These are phyloP conservation scores for Ispidina picta DNA, from an alignment of 2,797 vertebrate genomes.

Conservation along the genomic window DNA sequence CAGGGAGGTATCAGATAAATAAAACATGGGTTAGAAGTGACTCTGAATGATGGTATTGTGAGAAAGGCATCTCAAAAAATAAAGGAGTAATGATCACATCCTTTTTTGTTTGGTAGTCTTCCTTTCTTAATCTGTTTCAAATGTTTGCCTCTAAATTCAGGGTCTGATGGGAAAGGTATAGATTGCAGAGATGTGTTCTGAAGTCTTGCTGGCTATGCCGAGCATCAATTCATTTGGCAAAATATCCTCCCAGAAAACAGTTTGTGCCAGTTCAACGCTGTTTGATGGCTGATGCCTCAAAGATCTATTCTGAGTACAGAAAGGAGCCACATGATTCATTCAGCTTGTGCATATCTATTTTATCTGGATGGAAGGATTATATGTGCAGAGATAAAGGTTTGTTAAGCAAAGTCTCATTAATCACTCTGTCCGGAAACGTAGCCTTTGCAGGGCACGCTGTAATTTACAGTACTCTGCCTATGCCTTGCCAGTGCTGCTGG, in stretches of 20 bases:
- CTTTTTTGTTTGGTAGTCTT: neutral
- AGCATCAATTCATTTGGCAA: slow-evolving; percentile 44
- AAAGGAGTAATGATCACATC: neutral
- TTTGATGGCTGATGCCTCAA: slow-evolving; percentile 57
- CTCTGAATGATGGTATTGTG: slow-evolving; percentile 42
- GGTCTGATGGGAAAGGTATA: neutral
- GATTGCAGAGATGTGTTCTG: neutral
- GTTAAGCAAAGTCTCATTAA: slow-evolving; percentile 76
- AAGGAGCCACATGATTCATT: slow-evolving; percentile 52
- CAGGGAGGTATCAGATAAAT: slow-evolving; percentile 37
- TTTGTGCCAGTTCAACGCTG: slow-evolving; percentile 27
- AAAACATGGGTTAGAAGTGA: slow-evolving; percentile 37
- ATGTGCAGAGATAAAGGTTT: slow-evolving; percentile 67
- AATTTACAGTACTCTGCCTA: slow-evolving; percentile 71
- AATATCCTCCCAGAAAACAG: slow-evolving; percentile 33
- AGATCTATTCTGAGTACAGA: slow-evolving; percentile 55
- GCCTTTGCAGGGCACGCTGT: slow-evolving; percentile 61
- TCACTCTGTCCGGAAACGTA: slow-evolving; percentile 72
- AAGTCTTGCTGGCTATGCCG: slow-evolving; percentile 16
- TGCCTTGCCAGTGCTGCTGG: slow-evolving; percentile 62
- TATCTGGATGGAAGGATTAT: slow-evolving; percentile 49
- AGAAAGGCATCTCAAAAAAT: slow-evolving; percentile 7
- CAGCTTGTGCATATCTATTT: slow-evolving; percentile 58
- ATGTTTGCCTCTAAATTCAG: neutral
- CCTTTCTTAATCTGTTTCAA: neutral